Percentiles rank a stretch among this genome's conserved stretches.
Evolutionary conservation across 2,888 invertebrate species (phyloP).

Genomic region (Panorpa germanica): DNA sequence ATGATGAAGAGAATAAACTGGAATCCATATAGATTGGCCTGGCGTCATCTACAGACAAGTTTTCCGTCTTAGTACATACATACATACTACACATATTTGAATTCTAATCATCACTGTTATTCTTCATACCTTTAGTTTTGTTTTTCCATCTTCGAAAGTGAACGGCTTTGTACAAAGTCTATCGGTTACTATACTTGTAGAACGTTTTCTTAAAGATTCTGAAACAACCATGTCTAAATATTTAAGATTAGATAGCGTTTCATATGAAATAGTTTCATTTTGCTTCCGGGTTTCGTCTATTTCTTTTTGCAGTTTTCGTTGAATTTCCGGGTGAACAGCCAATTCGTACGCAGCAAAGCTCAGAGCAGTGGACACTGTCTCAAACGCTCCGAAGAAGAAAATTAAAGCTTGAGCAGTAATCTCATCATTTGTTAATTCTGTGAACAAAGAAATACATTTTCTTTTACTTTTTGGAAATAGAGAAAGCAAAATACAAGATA

Average conservation of each 20-base stretch:
- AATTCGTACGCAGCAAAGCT: conserved; percentile 7
- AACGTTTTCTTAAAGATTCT: conserved; percentile 17
- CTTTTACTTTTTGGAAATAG: no score
- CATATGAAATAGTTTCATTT: background rate
- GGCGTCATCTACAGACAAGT: background rate
- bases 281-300: background rate
- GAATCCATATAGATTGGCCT: conserved; percentile 18
- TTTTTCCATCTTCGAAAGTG: no score
- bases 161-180: conserved; percentile 13
- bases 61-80: background rate
- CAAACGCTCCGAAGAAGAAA: conserved; percentile 7
- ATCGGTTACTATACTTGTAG: conserved; percentile 12
- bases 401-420: conserved; percentile 6
- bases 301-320: background rate
- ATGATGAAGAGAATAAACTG: conserved; percentile 19
- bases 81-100: no score
- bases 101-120: background rate
- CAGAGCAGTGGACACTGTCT: background rate
- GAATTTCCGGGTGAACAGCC: conserved; percentile 6
- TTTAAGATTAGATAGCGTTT: background rate
- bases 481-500: no score
- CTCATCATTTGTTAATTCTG: conserved; percentile 1
- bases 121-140: no score
- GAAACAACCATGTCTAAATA: conserved; percentile 9
- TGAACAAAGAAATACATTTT: no score